phyloP scores from a whole-genome alignment of 1,140 invertebrate genomes.

The Lamellibrachia luymesi region DNA sequence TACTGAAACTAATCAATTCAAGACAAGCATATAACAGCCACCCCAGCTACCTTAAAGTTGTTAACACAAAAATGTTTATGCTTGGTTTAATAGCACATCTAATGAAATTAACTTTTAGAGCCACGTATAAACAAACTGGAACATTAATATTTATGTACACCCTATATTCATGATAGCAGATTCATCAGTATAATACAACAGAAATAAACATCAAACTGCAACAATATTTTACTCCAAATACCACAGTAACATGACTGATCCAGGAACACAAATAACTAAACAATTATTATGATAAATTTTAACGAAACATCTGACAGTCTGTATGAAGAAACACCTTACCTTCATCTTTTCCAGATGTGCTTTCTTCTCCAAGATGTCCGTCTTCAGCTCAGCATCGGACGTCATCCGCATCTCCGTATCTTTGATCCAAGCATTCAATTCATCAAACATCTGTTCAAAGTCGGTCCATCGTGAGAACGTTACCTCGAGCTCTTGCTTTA shows the following conservation, averaged over 20 bases:
- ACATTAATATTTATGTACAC: not conserved
- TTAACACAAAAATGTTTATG: no score
- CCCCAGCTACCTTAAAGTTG: no score
- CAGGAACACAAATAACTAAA: not conserved
- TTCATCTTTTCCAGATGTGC: conserved; percentile 87
- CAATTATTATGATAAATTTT: not conserved
- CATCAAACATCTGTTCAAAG: conserved; percentile 70
- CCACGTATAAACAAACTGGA: no score
- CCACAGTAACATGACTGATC: not conserved
- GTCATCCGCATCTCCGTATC: conserved; percentile 81
- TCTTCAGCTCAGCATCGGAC: conserved; percentile 58
- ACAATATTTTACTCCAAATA: not conserved
- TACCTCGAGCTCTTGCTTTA: conserved; percentile 46
- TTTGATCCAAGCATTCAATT: conserved; percentile 83
- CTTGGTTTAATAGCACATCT: no score
- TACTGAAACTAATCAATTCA: no score
- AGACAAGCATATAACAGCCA: no score
- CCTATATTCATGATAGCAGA: not conserved
- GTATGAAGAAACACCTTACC: conserved; percentile 48
- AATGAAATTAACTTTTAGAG: no score
- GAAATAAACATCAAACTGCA: not conserved
- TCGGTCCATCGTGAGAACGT: conserved; percentile 56
- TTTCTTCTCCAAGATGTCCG: conserved; percentile 87
- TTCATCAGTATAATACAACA: no score
- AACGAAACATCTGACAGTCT: not conserved